Evolutionary conservation across 2,888 invertebrate genomes (phyloP).

Genomic region (Drosophila neutralis): DNA sequence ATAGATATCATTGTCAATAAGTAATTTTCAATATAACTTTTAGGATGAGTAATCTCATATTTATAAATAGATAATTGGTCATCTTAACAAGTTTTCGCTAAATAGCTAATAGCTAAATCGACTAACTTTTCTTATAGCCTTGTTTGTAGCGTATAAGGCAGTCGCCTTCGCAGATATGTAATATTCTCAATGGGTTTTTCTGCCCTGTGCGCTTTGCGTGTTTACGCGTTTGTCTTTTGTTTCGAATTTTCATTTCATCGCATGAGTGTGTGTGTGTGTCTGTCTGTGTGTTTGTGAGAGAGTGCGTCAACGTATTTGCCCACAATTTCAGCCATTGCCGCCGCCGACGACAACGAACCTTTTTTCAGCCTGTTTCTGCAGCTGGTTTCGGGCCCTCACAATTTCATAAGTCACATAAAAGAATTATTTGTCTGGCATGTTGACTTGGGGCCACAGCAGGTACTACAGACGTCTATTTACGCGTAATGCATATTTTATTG

Average conservation of each 20-base stretch:
- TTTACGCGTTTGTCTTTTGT: conserved; percentile 69
- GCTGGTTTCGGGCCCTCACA: conserved; percentile 25
- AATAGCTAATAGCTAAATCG: background rate
- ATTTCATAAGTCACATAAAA: conserved; percentile 71
- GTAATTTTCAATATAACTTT: background rate
- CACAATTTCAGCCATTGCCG: conserved; percentile 39
- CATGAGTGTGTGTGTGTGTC: conserved; percentile 5
- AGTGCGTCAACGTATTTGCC: conserved; percentile 44
- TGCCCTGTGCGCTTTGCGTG: conserved; percentile 58
- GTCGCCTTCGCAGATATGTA: conserved; percentile 14
- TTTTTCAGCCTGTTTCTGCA: conserved; percentile 18
- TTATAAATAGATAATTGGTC: background rate
- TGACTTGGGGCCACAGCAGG: conserved; percentile 49
- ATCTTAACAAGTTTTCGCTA: background rate
- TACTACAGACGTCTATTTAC: conserved; percentile 54
- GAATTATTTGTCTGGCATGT: conserved; percentile 71
- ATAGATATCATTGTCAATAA: background rate
- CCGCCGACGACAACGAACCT: conserved; percentile 15
- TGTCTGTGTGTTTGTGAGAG: background rate
- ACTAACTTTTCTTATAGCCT: background rate
- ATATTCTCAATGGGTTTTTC: conserved; percentile 1
- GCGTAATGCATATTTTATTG: conserved; percentile 74
- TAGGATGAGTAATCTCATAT: background rate
- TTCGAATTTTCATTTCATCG: conserved; percentile 61
- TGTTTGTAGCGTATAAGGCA: conserved; percentile 13